Percentiles rank a stretch among this genome's conserved stretches.
These are phyloP conservation scores for Phyllotreta cruciferae DNA, from an alignment of 2,888 invertebrate genomes.

Conservation along the genomic window DNA sequence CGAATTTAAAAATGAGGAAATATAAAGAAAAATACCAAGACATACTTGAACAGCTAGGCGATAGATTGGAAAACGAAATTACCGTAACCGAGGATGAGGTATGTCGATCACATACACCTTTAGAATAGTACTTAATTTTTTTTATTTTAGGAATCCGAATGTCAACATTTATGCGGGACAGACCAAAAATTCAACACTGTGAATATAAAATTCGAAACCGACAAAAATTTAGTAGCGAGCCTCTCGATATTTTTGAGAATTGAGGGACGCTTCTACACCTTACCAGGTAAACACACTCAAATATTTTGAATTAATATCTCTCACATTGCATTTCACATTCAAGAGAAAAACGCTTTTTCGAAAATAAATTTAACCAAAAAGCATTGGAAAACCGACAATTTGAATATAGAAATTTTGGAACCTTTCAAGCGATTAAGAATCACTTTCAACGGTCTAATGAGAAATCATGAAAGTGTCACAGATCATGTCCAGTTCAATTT, in stretches of 20 bases:
- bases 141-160: constrained; percentile 23
- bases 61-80: background rate
- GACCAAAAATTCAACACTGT: constrained; percentile 67
- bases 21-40: too few species aligned
- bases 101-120: too few species aligned
- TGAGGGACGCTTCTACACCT: constrained; percentile 57
- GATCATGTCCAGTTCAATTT: constrained; percentile 66
- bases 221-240: constrained; percentile 63
- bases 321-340: background rate
- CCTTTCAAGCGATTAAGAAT: constrained; percentile 69
- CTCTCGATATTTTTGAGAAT: constrained; percentile 63
- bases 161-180: constrained; percentile 62
- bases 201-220: constrained; percentile 64
- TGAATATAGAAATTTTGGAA: constrained; percentile 70
- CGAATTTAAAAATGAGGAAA: too few species aligned
- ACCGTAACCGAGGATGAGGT: too few species aligned
- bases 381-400: constrained; percentile 67
- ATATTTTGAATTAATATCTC: background rate
- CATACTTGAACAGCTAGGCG: background rate
- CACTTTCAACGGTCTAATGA: constrained; percentile 73
- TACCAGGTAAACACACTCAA: constrained; percentile 57
- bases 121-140: background rate
- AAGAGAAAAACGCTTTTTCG: constrained; percentile 20
- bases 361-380: constrained; percentile 51
- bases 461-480: constrained; percentile 53